Conservation (phyloP, 2,113 vertebrate genomes). For the Nothobranchius kuhntae region DNA sequence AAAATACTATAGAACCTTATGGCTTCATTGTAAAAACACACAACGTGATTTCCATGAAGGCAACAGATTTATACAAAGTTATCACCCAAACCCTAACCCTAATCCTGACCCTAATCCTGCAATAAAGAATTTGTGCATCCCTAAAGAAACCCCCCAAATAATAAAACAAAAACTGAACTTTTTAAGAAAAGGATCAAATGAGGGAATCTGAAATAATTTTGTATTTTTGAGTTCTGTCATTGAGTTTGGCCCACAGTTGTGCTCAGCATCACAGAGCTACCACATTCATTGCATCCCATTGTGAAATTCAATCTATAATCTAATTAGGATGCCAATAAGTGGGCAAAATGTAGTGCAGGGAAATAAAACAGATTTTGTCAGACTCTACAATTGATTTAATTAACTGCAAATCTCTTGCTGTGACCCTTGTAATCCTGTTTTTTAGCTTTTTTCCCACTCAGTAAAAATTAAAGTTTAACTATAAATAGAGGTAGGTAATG, state of each 20-base stretch:
- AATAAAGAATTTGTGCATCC: no score
- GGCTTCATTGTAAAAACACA: no score
- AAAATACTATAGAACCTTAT: no score
- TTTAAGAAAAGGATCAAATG: no score
- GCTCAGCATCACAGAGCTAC: not conserved
- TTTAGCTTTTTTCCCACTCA: conserved; percentile 69
- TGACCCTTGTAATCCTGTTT: conserved; percentile 79
- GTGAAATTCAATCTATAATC: conserved; percentile 55
- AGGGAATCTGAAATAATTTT: no score
- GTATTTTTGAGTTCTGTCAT: not conserved
- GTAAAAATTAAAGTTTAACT: conserved; percentile 82
- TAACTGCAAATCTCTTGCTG: conserved; percentile 79
- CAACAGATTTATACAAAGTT: no score
- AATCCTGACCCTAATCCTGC: no score
- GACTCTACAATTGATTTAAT: conserved; percentile 76
- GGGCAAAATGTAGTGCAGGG: conserved; percentile 43
- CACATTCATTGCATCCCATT: conserved; percentile 21
- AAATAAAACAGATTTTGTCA: conserved; percentile 68
- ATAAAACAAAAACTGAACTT: no score
- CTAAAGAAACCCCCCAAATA: no score
- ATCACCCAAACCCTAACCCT: no score
- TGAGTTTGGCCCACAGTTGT: not conserved
- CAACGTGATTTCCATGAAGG: no score
- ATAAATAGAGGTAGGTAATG: conserved; percentile 83
- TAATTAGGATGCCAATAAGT: conserved; percentile 60